Percentiles rank a stretch among this genome's conserved stretches.
These are phyloP conservation scores for Perizoma flavofasciatum DNA, from an alignment of 2,888 invertebrate genomes.

Conservation along the genomic window DNA sequence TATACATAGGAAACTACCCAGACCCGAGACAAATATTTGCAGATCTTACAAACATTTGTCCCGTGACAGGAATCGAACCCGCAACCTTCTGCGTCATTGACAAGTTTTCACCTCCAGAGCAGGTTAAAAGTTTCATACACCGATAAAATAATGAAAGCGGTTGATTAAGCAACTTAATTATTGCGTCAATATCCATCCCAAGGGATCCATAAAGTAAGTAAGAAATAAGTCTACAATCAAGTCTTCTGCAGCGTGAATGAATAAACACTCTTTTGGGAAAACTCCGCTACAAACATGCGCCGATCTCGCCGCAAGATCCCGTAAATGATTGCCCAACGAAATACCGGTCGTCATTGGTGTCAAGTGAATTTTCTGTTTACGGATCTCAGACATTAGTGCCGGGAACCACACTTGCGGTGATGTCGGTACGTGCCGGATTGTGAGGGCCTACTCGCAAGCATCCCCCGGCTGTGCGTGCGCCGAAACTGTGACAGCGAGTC, in stretches of 20 bases:
- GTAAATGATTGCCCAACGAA: constrained; percentile 36
- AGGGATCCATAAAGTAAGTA: constrained; percentile 33
- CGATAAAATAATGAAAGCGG: constrained; percentile 12
- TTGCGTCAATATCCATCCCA: constrained; percentile 26
- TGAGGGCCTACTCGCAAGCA: constrained; percentile 15
- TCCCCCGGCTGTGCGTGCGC: constrained; percentile 46
- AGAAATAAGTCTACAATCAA: constrained; percentile 39
- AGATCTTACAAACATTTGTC: too few species aligned
- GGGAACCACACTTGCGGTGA: constrained; percentile 35
- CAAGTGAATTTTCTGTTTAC: constrained; percentile 41
- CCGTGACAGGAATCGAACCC: too few species aligned
- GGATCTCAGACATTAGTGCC: constrained; percentile 34
- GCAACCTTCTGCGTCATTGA: too few species aligned
- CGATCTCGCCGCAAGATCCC: constrained; percentile 19
- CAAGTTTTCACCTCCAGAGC: constrained; percentile 9
- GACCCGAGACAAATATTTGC: too few species aligned
- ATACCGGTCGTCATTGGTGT: constrained; percentile 40
- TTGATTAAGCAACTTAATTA: constrained; percentile 12
- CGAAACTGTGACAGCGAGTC: constrained; percentile 68
- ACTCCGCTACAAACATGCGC: constrained; percentile 28
- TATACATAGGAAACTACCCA: too few species aligned
- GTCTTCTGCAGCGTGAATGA: constrained; percentile 36
- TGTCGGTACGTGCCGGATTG: constrained; percentile 31
- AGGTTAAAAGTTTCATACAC: constrained; percentile 3
- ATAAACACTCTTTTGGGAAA: constrained; percentile 38